These are phyloP conservation scores for Calonectris borealis DNA, from an alignment of 2,113 vertebrate species.

Conservation along the genomic window DNA sequence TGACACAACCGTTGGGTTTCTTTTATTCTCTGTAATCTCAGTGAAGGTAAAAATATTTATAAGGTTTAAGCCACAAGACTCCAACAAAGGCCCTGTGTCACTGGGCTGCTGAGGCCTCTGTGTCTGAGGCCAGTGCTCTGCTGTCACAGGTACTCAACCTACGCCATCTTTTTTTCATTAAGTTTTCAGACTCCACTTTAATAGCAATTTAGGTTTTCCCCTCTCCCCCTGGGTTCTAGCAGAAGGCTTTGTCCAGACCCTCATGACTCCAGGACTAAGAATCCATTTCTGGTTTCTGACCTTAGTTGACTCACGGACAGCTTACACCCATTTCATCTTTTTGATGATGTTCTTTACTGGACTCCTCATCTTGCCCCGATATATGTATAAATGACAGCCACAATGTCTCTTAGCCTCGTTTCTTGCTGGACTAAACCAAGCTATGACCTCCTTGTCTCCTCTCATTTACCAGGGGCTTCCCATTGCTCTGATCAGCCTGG, in stretches of 20 bases:
- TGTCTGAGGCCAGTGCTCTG: neutral
- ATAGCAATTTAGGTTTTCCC: neutral
- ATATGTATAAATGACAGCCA: neutral
- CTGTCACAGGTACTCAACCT: neutral
- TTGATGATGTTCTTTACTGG: neutral
- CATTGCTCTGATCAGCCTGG: neutral
- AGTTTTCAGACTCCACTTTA: neutral
- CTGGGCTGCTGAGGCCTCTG: neutral
- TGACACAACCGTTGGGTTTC: neutral
- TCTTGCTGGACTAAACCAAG: neutral
- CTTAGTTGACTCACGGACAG: neutral
- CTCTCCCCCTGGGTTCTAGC: neutral
- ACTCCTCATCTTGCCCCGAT: neutral
- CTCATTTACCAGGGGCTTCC: neutral
- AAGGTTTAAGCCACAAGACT: neutral
- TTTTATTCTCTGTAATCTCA: neutral
- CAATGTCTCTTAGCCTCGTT: neutral
- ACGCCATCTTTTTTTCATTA: neutral
- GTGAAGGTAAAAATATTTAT: constrained; percentile 5
- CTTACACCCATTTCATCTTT: neutral
- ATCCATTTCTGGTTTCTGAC: neutral
- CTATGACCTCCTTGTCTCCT: neutral
- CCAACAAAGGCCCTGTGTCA: neutral
- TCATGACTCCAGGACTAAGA: neutral
- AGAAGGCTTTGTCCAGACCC: neutral